Evolutionary conservation across 2,797 vertebrate species (phyloP).

Genomic region (Gallinago stenura): DNA sequence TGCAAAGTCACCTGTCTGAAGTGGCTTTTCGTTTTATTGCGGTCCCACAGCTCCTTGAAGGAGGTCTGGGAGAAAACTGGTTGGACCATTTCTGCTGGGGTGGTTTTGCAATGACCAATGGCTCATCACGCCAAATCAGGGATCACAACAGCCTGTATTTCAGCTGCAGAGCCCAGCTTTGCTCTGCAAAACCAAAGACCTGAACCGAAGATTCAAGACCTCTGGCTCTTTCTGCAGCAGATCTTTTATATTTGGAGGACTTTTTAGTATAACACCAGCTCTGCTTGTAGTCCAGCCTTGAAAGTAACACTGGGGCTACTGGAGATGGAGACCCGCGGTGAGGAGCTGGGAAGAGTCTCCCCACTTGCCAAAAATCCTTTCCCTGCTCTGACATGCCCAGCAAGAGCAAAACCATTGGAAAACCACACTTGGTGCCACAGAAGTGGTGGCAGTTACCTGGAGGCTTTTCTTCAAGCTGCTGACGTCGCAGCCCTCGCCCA

Average conservation of each 20-base stretch:
- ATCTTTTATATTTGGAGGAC: not conserved
- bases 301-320: not conserved
- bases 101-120: not conserved
- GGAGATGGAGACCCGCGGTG: not conserved
- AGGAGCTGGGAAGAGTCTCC: rapidly evolving
- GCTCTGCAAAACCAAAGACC: not conserved
- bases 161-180: not conserved
- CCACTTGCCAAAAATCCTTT: not conserved
- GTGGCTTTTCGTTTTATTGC: not conserved
- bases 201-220: not conserved
- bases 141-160: not conserved
- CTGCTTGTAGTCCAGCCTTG: not conserved
- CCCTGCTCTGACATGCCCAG: not conserved
- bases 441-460: constrained; percentile 76
- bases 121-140: not conserved
- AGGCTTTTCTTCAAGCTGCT: constrained; percentile 79
- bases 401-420: not conserved
- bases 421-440: rapidly evolving
- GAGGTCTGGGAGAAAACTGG: not conserved
- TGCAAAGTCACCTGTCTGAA: not conserved
- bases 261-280: not conserved
- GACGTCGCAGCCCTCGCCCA: constrained; percentile 82
- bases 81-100: not conserved
- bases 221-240: not conserved
- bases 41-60: not conserved